A percentile compares a stretch with the other conserved stretches of the same genome.
Conservation (phyloP, 2,113 vertebrate genomes). For the Pungitius pungitius region DNA sequence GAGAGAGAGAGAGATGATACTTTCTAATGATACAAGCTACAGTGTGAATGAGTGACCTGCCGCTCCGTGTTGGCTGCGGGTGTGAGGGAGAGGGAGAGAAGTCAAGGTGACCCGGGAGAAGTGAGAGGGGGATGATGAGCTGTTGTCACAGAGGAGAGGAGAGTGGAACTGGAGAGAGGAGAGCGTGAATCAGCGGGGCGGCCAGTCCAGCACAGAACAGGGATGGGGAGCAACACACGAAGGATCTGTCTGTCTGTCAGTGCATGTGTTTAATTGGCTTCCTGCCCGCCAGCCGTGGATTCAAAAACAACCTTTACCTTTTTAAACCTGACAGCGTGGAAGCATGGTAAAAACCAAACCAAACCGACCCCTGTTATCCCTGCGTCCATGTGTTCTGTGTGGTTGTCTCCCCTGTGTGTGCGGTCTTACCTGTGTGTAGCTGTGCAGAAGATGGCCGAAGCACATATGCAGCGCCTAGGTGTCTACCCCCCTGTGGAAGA, state of each 20-base stretch:
- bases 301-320: too few species aligned
- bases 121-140: conserved; percentile 19
- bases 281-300: conserved; percentile 48
- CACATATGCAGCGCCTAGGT: conserved; percentile 90
- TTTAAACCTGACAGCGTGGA: conserved; percentile 58
- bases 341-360: conserved; percentile 68
- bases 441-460: conserved; percentile 95
- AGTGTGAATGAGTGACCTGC: conserved; percentile 31
- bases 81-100: conserved; percentile 13
- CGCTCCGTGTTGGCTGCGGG: conserved; percentile 15
- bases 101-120: conserved; percentile 58
- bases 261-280: conserved; percentile 51
- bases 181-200: conserved; percentile 44
- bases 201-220: conserved; percentile 29
- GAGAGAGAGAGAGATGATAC: background rate
- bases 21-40: conserved; percentile 45
- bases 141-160: conserved; percentile 27
- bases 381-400: conserved; percentile 61
- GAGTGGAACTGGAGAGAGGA: background rate
- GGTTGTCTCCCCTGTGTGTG: conserved; percentile 40
- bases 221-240: conserved; percentile 21
- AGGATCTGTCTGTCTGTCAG: conserved; percentile 63
- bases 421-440: conserved; percentile 77
- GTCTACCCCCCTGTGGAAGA: conserved; percentile 84
- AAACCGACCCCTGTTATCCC: conserved; percentile 66